These are phyloP conservation scores for Chromoteleia sp. DNA, from an alignment of 2,888 invertebrate species.

Conservation along the genomic window DNA sequence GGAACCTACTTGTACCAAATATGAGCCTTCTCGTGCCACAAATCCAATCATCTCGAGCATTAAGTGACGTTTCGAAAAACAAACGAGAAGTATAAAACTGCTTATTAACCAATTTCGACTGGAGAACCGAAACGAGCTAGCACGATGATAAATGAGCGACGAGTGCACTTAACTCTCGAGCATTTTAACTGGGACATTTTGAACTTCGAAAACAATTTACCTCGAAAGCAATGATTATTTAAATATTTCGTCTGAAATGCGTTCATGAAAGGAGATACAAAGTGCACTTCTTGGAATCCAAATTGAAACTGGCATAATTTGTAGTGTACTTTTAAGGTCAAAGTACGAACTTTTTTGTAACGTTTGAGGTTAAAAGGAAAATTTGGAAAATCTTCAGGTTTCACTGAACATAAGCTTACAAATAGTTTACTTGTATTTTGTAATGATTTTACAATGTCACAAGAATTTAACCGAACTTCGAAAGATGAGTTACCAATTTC, in stretches of 20 bases:
- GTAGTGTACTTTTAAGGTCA: no score
- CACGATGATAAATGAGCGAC: slow-evolving; percentile 29
- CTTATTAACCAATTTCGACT: slow-evolving; percentile 33
- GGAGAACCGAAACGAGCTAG: slow-evolving; percentile 5
- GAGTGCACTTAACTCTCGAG: slow-evolving; percentile 28
- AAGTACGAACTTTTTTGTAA: no score
- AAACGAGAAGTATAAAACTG: slow-evolving; percentile 24
- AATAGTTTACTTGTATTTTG: no score
- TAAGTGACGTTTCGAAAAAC: slow-evolving; percentile 23
- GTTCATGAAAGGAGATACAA: slow-evolving; percentile 2
- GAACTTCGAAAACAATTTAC: slow-evolving; percentile 33
- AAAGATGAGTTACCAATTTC: no score
- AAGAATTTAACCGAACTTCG: no score
- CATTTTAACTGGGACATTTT: slow-evolving; percentile 23
- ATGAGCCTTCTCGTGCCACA: background rate
- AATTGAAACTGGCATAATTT: no score
- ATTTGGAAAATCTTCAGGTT: no score
- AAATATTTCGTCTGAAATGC: slow-evolving; percentile 13
- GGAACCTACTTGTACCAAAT: slow-evolving; percentile 9
- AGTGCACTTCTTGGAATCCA: background rate
- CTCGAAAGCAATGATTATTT: slow-evolving; percentile 36
- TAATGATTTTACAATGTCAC: no score
- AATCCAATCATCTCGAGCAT: slow-evolving; percentile 14
- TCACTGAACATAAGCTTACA: no score
- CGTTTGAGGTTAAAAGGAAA: no score